Evolutionary conservation across 2,113 vertebrate genomes (phyloP), one percentile per base, ranked within the genome.

Genomic region (Corydoras sp.): DNA sequence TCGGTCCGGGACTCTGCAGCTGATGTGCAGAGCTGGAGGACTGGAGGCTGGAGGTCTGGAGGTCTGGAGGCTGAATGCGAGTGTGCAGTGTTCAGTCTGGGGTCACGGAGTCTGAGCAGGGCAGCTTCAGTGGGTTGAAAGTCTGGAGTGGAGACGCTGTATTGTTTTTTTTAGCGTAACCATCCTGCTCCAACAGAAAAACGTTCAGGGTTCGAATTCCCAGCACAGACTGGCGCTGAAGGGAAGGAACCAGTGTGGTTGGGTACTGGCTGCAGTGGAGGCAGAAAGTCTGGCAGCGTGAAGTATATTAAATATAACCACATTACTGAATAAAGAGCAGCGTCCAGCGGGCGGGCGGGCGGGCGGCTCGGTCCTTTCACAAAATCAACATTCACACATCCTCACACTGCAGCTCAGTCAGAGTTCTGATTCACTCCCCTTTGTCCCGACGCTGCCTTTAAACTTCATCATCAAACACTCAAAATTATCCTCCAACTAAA

Each of bases 271-370:
- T 48, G 54, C 54, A 68, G 24, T 32, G 67, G 67, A 68, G 67
- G 67, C 67, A 68, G 67, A 68, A 68, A 68, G 67, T 68, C 67
- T 68, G 67, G 67, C 55, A 68, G 65, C 65, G 31, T 15, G 55
- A 31, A 32, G 53, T 11, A 32, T 54, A 68, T 68, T 18, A 68
- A 48, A 68, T 68, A 18, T 68, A 68, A 68, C 30, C 32, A 55
- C 65, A 58, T 68, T 68, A 68, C 30, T 56, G 65, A 43, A 29
- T 4, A 43, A 43, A 43, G 35, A 43, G 35, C 35, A 43, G 35
- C 35, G 18, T 24, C 18, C 18, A 24, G 18, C 18, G 18, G 18
- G 18, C 18, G 18, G 18, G 18, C 18, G 18, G 18, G 18, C 2
- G 18, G 18, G 18, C 18, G 18, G 18, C 18, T 24, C 2, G 2